Evolutionary conservation across 1,140 invertebrate genomes (phyloP).

Genomic region (Pseudomyrmex concolor): DNA sequence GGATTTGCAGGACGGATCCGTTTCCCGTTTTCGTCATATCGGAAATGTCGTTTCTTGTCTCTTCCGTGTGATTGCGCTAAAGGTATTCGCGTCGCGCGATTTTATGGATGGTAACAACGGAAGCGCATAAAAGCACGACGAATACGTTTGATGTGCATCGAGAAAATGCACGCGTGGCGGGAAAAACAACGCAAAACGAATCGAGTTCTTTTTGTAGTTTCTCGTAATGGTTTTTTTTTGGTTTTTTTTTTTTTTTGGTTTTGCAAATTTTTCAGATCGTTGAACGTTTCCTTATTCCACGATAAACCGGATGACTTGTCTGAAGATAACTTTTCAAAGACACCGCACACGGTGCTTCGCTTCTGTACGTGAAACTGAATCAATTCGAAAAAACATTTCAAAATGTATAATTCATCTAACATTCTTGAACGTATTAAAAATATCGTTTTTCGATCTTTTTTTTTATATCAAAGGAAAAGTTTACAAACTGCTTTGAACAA

Average conservation of each 20-base stretch:
- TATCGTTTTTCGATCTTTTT: too few species aligned
- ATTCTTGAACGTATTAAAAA: too few species aligned
- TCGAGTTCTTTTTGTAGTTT: slow-evolving; percentile 33
- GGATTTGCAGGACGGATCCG: slow-evolving; percentile 12
- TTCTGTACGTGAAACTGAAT: background rate
- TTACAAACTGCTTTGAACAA: background rate
- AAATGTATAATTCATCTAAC: too few species aligned
- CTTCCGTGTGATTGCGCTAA: slow-evolving; percentile 65
- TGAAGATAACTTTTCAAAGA: background rate
- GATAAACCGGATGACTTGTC: background rate
- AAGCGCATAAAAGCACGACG: slow-evolving; percentile 48
- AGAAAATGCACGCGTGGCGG: slow-evolving; percentile 18
- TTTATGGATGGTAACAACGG: slow-evolving; percentile 42
- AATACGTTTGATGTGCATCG: slow-evolving; percentile 51
- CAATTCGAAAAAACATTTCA: too few species aligned
- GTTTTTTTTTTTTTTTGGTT: background rate
- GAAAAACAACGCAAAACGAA: slow-evolving; percentile 25
- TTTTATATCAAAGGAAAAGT: background rate
- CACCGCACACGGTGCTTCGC: background rate
- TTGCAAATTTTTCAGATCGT: slow-evolving; percentile 11
- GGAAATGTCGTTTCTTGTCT: slow-evolving; percentile 55
- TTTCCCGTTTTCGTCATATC: slow-evolving; percentile 36
- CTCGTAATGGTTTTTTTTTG: background rate
- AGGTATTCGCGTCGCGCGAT: slow-evolving; percentile 53
- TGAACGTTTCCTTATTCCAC: background rate